These are phyloP conservation scores for Dicroscelio sp. DNA, from an alignment of 2,888 invertebrate genomes.

Conservation along the genomic window DNA sequence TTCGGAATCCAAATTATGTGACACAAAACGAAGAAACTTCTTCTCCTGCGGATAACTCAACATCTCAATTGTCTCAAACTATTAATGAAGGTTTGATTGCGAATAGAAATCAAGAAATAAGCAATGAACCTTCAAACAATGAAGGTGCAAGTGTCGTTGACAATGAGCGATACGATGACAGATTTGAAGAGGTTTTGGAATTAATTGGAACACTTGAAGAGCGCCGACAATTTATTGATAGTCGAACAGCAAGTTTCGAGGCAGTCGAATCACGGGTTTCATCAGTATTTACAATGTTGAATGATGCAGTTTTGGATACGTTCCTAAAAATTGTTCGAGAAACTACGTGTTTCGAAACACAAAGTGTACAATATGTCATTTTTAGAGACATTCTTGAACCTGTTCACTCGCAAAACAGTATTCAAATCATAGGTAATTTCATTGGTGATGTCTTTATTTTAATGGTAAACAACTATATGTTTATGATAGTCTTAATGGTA, in stretches of 20 bases:
- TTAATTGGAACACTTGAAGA: conserved; percentile 5
- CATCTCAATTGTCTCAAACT: neutral
- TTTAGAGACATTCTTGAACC: neutral
- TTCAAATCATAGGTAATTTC: neutral
- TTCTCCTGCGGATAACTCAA: too few species aligned
- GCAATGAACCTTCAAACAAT: too few species aligned
- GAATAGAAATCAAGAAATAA: neutral
- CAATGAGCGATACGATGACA: neutral
- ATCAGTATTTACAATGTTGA: neutral
- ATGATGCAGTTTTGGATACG: conserved; percentile 11
- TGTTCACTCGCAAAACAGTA: neutral
- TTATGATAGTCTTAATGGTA: conserved; percentile 1
- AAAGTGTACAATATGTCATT: neutral
- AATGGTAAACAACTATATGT: neutral
- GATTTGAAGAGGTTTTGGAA: neutral
- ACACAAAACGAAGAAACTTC: too few species aligned
- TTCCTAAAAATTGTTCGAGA: conserved; percentile 5
- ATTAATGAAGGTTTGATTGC: neutral
- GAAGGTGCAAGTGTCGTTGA: too few species aligned
- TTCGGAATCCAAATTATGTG: conserved; percentile 20
- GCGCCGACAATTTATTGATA: neutral
- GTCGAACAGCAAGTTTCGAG: neutral
- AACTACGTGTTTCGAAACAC: neutral
- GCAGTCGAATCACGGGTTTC: neutral
- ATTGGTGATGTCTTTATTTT: neutral